phyloP scores from a whole-genome alignment of 2,797 vertebrate genomes.

The Coreius guichenoti region DNA sequence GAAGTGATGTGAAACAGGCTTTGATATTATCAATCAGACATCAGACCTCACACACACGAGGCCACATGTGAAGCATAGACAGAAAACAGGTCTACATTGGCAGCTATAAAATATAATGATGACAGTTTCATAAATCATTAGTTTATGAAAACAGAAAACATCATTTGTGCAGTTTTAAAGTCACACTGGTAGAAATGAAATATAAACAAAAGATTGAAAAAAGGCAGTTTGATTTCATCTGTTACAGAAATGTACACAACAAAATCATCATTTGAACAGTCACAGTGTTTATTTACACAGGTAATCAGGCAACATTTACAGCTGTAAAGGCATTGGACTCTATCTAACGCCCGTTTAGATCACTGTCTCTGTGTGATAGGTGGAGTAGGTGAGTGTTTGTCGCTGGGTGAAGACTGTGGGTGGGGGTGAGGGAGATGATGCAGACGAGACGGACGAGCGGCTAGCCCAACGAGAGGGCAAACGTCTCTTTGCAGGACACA shows the following conservation, averaged over 20 bases:
- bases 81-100: slow-evolving; percentile 30
- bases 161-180: neutral
- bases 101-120: slow-evolving; percentile 32
- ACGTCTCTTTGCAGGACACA: slow-evolving; percentile 90
- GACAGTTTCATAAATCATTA: too few species aligned
- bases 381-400: slow-evolving; percentile 74
- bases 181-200: slow-evolving; percentile 1
- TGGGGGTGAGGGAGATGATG: slow-evolving; percentile 68
- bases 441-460: slow-evolving; percentile 72
- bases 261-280: slow-evolving; percentile 62
- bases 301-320: slow-evolving; percentile 55
- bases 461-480: slow-evolving; percentile 93
- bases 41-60: slow-evolving; percentile 73
- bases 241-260: slow-evolving; percentile 71
- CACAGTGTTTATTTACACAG: slow-evolving; percentile 71
- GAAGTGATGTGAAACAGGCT: slow-evolving; percentile 53
- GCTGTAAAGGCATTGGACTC: slow-evolving; percentile 37
- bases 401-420: slow-evolving; percentile 68
- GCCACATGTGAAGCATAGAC: slow-evolving; percentile 37
- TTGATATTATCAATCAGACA: slow-evolving; percentile 75
- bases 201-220: neutral
- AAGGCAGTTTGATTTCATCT: slow-evolving; percentile 11
- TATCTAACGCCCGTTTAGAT: slow-evolving; percentile 54
- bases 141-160: slow-evolving; percentile 23
- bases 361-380: slow-evolving; percentile 80